Evolutionary conservation across 1,140 invertebrate species (phyloP), one percentile per base, ranked within the genome.

Genomic region (Hylyphantes graminicola): DNA sequence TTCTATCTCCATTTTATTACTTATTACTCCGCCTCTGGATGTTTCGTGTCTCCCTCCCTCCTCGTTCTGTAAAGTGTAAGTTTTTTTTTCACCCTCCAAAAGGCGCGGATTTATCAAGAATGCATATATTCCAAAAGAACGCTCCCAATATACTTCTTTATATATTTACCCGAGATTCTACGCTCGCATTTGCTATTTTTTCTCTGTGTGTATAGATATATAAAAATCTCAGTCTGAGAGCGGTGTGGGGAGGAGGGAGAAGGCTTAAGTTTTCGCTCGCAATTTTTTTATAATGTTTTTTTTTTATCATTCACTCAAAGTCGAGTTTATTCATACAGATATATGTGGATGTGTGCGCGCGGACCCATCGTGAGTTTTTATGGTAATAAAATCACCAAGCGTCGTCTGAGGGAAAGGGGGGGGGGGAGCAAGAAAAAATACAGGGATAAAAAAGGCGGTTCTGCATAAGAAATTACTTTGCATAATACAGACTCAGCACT

Each of bases 391-490:
- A 83, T 83, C 80, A 83, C 80, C 74, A 83, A 61, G 75, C 80
- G 80, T 65, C 50, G 21, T 17, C 35, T 35, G 35, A 35, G 35
- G 17, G 53, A 70, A 53, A 50, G 53, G 3, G n/a, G 51, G 55
- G 63, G 57, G 21, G 74, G 50, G 35, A 51, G 19, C 13, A 35
- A 35, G 13, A 51, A 19, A 13, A 72, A 72, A 51, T 15, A 13
- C 53, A 67, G 8, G 48, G 53, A 51, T 50, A 64, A 77, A 76
- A 65, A 15, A 67, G 13, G 17, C 72, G 21, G 68, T 19, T 76
- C 74, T 85, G 82, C 82, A 85, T 85, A 85, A 85, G 82, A 85
- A 85, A 85, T 85, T 85, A 85, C 82, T 68, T 67, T 77, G 82
- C 82, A 85, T 85, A 85, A 85, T 85, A 76, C 82, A 50, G 54